Base-by-base conservation (phyloP, 2,113 vertebrate genomes). In the Telmatochromis sp. region DNA sequence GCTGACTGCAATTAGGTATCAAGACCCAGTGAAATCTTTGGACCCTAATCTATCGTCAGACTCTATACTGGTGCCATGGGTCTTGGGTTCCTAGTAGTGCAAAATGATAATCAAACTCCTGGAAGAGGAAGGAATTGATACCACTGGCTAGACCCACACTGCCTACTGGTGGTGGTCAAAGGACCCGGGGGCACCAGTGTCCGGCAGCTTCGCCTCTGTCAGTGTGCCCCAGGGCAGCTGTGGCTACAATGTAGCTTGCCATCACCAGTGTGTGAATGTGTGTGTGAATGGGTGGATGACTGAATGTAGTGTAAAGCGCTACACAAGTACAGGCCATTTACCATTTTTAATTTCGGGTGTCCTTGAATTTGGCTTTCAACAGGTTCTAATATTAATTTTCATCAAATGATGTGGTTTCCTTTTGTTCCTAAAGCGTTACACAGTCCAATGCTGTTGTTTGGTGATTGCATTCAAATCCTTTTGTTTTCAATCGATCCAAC, bases 121-220 rank as follows among this genome's bases (percentile, higher is more conserved):
- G 3, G 23, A 58, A 26, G 23, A 58, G 13, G 55, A 58, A 58
- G 1, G 23, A 28, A 58, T 28, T 28, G 55, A 58, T 28, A 58
- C 23, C 23, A 28, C 13, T 58, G 55, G 28, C 55, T 28, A 28
- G 1, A 58, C 23, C 3, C 4, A 28, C 4, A 2, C 23, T 54
- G 51, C 51, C 51, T 54, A 54, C n/a, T 54, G 51, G 51, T 54
- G 51, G 51, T 54, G n/a, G 53, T 21, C 10, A 54, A 1, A 4
- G n/a, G n/a, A 6, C 47, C 47, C 0, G 7, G 47, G 8, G 47
- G 4, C 15, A 0, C 53, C 0, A 3, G n/a, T 21, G 53, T 21
- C n/a, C 10, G 1, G 53, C 53, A 21, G 51, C 6, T 0, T 54
- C 1, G 3, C 10, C n/a, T 54, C 53, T 54, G 53, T 54, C 53